phyloP scores from a whole-genome alignment of 2,888 invertebrate species.

The Lasioglossum oenotherae region DNA sequence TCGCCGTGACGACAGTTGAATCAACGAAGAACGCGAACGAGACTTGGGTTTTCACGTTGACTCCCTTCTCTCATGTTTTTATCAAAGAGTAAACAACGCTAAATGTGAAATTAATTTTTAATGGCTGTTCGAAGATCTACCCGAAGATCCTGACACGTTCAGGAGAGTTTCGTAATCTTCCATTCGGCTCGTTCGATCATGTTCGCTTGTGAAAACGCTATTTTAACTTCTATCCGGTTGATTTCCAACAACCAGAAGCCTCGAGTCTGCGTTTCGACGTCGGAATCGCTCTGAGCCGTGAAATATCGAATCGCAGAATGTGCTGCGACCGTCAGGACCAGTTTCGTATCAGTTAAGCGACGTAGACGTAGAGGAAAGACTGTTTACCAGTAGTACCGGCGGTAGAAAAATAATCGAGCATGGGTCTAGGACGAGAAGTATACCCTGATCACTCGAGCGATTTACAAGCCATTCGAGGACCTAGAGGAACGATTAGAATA shows the following conservation, averaged over 20 bases:
- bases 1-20: neutral
- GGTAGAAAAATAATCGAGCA: neutral
- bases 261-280: neutral
- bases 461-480: neutral
- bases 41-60: neutral
- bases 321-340: constrained; percentile 30
- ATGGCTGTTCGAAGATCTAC: neutral
- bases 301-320: neutral
- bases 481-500: neutral
- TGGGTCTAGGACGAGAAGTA: neutral
- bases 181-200: neutral
- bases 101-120: neutral
- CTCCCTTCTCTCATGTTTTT: neutral
- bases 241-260: neutral
- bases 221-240: neutral
- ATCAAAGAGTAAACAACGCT: neutral
- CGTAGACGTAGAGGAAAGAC: neutral
- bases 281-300: neutral
- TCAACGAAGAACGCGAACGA: constrained; percentile 2
- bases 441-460: neutral
- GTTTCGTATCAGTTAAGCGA: constrained; percentile 25
- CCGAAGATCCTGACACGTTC: neutral
- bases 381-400: constrained; percentile 19
- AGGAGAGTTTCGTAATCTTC: neutral
- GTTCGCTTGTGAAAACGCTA: neutral